Evolutionary conservation across 2,888 invertebrate species (phyloP).

Genomic region (Schizaphis graminum): DNA sequence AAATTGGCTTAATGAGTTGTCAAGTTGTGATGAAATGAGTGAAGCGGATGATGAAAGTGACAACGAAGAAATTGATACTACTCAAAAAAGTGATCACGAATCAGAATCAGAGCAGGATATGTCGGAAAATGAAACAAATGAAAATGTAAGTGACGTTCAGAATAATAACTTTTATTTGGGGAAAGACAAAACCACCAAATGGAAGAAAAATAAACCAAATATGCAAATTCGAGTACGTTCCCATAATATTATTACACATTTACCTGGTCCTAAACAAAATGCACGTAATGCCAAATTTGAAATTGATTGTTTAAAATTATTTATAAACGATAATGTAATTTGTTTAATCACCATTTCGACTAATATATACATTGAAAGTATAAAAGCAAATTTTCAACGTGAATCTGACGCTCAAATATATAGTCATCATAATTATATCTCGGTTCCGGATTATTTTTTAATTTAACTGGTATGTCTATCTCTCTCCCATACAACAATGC

Average conservation of each 20-base stretch:
- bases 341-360: too few species aligned
- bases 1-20: constrained; percentile 1
- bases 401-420: too few species aligned
- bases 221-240: not conserved
- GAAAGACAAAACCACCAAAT: not conserved
- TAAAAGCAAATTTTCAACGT: too few species aligned
- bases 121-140: not conserved
- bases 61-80: not conserved
- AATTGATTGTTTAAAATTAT: too few species aligned
- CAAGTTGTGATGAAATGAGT: not conserved
- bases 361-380: too few species aligned
- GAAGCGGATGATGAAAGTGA: not conserved
- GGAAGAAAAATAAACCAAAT: constrained; percentile 31
- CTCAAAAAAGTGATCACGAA: constrained; percentile 18
- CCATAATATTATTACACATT: constrained; percentile 39
- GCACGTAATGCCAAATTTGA: too few species aligned
- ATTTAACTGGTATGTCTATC: too few species aligned
- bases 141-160: constrained; percentile 13
- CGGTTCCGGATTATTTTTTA: too few species aligned
- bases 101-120: not conserved
- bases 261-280: constrained; percentile 6
- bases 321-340: too few species aligned
- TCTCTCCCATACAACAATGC: too few species aligned
- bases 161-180: constrained; percentile 24
- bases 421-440: too few species aligned